Base-by-base conservation (phyloP, 2,797 vertebrate species). In the Chrosomus eos region DNA sequence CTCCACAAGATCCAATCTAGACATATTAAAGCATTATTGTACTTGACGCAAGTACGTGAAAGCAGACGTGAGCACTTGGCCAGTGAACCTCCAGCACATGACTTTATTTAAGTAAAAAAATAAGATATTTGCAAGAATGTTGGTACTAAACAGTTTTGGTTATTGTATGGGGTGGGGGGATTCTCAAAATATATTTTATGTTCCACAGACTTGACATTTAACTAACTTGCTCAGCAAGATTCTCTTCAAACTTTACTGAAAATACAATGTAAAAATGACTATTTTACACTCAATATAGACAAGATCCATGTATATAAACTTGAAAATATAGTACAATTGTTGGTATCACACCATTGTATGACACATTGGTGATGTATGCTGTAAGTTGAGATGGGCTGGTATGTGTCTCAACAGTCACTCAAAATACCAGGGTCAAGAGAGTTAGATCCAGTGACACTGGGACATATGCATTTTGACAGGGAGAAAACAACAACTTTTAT, bases 401-500 rank as follows among this genome's bases (percentile, higher is more conserved):
- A 51, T 51, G 18, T 51, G 13, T 51, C 5, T n/a, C 3, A 10
- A 45, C 4, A n/a, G 48, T 58, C 28, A 33, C 48, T 19, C 48
- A 74, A 23, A 18, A 53, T 7, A 26, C 43, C 16, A 53, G 31
- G 64, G 21, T 11, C 64, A 55, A 71, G 66, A 40, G 23, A 71
- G 53, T 28, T 58, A 1, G 26, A 43, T 60, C 68, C 36, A 58
- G 5, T 40, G 18, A 71, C 26, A 51, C 26, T 31, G 26, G 60
- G 4, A 40, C 5, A 58, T 21, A 68, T 5, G 33, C 71, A 31
- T 40, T 45, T 64, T 85, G 85, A 83, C 66, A 80, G 43, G 8
- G 14, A 36, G 70, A 85, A 40, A 78, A 87, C 45, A 77, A 87
- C 36, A 60, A 38, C 51, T 82, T 60, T 87, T 31, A 83, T 26